These are phyloP conservation scores for Acinonyx jubatus DNA, from an alignment of 2,113 vertebrate species.

Conservation along the genomic window DNA sequence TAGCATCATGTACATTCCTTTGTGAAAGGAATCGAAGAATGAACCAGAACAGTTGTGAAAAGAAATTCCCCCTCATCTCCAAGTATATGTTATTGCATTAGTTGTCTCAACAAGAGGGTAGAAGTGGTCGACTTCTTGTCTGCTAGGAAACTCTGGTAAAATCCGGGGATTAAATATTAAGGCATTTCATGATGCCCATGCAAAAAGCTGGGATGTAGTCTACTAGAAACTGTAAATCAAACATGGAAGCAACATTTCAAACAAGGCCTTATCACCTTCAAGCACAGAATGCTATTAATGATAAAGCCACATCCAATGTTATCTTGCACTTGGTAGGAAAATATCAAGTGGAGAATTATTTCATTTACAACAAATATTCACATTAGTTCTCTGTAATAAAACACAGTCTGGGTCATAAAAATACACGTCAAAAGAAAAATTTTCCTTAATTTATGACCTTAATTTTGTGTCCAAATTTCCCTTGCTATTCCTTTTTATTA, in stretches of 20 bases:
- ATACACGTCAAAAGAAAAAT: background rate
- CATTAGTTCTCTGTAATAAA: background rate
- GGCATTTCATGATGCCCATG: rapidly evolving
- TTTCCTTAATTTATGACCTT: background rate
- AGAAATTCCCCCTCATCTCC: background rate
- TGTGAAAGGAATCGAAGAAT: background rate
- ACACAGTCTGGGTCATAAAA: background rate
- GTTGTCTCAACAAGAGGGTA: background rate
- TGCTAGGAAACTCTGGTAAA: no score
- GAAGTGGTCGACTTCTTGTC: background rate
- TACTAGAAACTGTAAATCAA: rapidly evolving
- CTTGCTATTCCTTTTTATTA: background rate
- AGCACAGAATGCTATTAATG: background rate
- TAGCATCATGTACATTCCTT: background rate
- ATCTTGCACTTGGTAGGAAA: background rate
- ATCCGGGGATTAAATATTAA: rapidly evolving
- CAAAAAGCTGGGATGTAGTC: rapidly evolving
- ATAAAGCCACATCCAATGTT: background rate
- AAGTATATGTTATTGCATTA: no score
- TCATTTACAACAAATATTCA: background rate
- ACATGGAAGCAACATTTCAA: rapidly evolving
- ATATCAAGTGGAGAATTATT: background rate
- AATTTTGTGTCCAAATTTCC: background rate
- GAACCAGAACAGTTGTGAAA: no score
- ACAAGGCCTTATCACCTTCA: background rate